Conservation (phyloP, 2,888 invertebrate genomes). For the Sinodicranocentrus sp. region DNA sequence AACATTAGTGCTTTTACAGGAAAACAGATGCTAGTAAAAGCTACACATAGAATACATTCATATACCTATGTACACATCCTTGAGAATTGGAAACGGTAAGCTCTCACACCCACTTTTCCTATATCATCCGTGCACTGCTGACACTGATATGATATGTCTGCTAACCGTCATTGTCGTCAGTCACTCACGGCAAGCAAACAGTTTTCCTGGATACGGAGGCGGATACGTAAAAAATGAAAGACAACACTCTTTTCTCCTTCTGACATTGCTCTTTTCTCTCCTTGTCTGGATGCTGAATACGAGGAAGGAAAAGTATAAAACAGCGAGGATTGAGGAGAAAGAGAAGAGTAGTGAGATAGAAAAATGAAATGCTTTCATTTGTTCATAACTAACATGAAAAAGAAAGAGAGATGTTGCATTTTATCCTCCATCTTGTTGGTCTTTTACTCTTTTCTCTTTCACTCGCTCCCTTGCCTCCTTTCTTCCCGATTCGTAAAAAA, state of each 20-base stretch:
- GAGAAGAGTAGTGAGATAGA: neutral
- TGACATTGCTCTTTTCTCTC: neutral
- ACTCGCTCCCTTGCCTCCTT: neutral
- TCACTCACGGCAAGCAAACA: neutral
- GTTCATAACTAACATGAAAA: constrained; percentile 12
- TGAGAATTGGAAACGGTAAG: too few relatives aligned
- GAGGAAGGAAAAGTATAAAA: neutral
- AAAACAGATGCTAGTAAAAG: too few relatives aligned
- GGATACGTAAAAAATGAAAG: neutral
- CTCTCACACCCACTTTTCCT: neutral
- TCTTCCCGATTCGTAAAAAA: constrained; percentile 28
- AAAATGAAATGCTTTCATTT: constrained; percentile 13
- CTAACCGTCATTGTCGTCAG: neutral
- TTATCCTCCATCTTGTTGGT: constrained; percentile 42
- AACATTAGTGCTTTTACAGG: too few relatives aligned
- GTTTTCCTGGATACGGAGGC: neutral
- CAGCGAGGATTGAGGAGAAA: neutral
- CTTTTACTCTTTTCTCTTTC: constrained; percentile 3
- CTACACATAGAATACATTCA: too few relatives aligned
- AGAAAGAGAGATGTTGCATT: constrained; percentile 27
- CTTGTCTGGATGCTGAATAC: neutral
- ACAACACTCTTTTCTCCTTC: neutral
- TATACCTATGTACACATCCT: too few relatives aligned
- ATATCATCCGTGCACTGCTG: too few relatives aligned
- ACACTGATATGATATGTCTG: neutral